Base-by-base conservation (phyloP, 92 coral and sea anemone species). In the Umimayanthus kanabou region DNA sequence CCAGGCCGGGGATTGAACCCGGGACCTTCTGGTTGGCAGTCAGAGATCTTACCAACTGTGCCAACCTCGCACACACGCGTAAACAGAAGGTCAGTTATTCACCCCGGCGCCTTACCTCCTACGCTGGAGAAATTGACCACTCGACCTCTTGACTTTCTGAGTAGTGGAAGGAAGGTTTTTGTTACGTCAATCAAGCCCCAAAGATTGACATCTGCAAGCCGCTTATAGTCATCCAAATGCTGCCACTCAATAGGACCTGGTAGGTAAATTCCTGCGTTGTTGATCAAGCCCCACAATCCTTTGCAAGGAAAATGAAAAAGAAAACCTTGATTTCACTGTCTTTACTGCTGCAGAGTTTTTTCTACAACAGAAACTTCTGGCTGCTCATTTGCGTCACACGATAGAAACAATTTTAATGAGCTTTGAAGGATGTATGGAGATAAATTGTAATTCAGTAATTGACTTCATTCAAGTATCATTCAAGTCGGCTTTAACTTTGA, bases 121-220 rank as follows among this genome's bases (percentile, higher is more conserved):
- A 87, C 71, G 55, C 92, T 90, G 5, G 90, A 61, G 14, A 90
- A 71, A 61, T 90, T 90, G 22, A 90, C 75, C 39, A 90, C 76
- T 74, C 90, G 92, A 18, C 92, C 92, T 30, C 43, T 58, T 13
- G 92, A 80, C 47, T 80, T 80, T 37, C 88, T 90, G 2, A 90
- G 80, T 16, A 90, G 92, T 14, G 92, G 92, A 3, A 90, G 86
- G 69, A 90, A 90, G 33, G 82, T 86, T 83, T 87, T 90, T 23
- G 93, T 87, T 30, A 90, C 90, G 43, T 82, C 88, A 76, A 90
- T 83, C 80, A 87, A 42, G 33, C 93, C 93, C 93, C 93, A 90
- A 18, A 90, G 80, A 83, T 90, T 90, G 49, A 90, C 90, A 73
- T 90, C 90, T 10, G 85, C 88, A 78, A 90, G 78, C 39, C 89